Evolutionary conservation across 2,888 invertebrate genomes (phyloP).

Genomic region (Artemia sinica): DNA sequence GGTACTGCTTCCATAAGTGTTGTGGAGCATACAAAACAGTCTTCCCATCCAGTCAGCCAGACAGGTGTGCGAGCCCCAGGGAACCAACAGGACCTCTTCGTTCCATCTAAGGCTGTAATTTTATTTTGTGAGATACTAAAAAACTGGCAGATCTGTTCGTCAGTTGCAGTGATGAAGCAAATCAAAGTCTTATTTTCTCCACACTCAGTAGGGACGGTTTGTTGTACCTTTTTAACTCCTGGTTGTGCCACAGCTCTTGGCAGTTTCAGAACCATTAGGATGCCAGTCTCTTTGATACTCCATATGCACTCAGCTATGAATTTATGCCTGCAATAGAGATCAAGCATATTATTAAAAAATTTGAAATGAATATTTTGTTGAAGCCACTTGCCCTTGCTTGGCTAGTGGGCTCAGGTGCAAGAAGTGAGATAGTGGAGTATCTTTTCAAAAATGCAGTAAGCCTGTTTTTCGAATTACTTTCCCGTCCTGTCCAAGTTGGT

Average conservation of each 20-base stretch:
- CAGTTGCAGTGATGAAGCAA: slow-evolving; percentile 28
- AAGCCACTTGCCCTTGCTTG: background rate
- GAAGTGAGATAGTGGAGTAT: no score
- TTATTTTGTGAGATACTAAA: no score
- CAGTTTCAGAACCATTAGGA: background rate
- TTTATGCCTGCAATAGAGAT: background rate
- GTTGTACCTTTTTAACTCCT: no score
- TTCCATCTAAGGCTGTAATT: slow-evolving; percentile 28
- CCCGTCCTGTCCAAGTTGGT: no score
- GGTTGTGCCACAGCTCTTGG: no score
- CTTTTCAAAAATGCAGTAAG: no score
- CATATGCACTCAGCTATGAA: background rate
- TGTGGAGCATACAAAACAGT: slow-evolving; percentile 26
- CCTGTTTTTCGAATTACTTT: no score
- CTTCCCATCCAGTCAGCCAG: slow-evolving; percentile 31
- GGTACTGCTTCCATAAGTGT: slow-evolving; percentile 11
- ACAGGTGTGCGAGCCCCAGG: slow-evolving; percentile 29
- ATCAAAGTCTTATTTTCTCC: slow-evolving; percentile 21
- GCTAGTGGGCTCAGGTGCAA: no score
- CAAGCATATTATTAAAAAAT: background rate
- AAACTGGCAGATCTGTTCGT: slow-evolving; percentile 28
- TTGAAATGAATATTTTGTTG: background rate
- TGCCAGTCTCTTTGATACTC: background rate
- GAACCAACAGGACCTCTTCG: slow-evolving; percentile 29
- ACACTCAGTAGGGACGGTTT: no score